A percentile compares a stretch with the other conserved stretches of the same genome.
Evolutionary conservation across 2,797 vertebrate genomes (phyloP).

Genomic region (Sebastes wilsoni): DNA sequence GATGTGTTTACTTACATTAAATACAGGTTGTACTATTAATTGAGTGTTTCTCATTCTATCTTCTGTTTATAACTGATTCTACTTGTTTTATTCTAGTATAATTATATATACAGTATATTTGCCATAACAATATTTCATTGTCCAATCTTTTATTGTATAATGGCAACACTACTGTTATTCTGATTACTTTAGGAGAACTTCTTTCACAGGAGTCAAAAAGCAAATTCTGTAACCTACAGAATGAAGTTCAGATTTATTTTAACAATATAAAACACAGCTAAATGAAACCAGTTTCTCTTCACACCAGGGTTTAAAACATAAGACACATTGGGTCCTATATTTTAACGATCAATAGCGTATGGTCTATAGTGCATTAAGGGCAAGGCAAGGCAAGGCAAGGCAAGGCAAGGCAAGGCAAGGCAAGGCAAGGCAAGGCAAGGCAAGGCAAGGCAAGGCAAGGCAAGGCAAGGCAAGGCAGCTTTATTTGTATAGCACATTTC

Average conservation of each 20-base stretch:
- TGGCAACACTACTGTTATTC: neutral
- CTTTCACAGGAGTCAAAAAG: neutral
- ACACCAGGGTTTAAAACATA: neutral
- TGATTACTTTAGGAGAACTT: neutral
- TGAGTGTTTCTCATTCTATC: neutral
- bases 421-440: too few relatives aligned
- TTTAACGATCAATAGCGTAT: too few relatives aligned
- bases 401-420: too few relatives aligned
- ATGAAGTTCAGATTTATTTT: neutral
- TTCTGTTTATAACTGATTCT: neutral
- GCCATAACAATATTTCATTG: neutral
- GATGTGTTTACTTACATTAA: neutral
- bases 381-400: too few relatives aligned
- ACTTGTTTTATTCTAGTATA: neutral
- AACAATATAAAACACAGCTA: neutral
- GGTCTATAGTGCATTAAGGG: too few relatives aligned
- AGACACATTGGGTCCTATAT: neutral
- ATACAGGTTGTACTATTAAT: neutral
- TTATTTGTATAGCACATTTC: too few relatives aligned
- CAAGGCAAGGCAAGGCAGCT: too few relatives aligned
- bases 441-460: too few relatives aligned
- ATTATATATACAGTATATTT: neutral
- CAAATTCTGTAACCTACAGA: neutral
- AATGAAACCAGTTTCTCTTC: neutral
- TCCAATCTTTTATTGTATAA: neutral